Evolutionary conservation across 2,113 vertebrate genomes (phyloP).

Genomic region (Trichomycterus rosablanca): DNA sequence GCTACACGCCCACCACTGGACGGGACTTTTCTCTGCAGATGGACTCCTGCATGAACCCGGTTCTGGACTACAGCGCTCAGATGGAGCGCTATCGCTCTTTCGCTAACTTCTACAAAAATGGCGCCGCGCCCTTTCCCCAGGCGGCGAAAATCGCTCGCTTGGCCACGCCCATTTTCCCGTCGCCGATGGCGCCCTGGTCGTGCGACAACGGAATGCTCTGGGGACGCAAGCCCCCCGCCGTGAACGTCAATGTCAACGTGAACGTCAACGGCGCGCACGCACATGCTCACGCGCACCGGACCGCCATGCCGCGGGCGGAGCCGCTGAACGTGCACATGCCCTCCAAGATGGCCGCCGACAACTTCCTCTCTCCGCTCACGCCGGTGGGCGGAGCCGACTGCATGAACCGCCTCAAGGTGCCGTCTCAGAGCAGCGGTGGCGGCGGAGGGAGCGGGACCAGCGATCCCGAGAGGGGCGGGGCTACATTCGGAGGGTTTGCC

Average conservation of each 20-base stretch:
- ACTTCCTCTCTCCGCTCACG: constrained; percentile 67
- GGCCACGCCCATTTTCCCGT: constrained; percentile 82
- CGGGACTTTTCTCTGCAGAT: constrained; percentile 77
- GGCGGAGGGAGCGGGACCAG: constrained; percentile 65
- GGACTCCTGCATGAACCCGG: constrained; percentile 79
- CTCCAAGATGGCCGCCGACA: constrained; percentile 60
- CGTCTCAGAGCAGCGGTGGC: constrained; percentile 45
- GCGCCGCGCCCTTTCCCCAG: constrained; percentile 84
- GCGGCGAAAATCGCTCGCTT: constrained; percentile 82
- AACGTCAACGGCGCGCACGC: constrained; percentile 54
- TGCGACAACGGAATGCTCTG: constrained; percentile 79
- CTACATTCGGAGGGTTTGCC: constrained; percentile 80
- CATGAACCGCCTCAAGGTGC: constrained; percentile 82
- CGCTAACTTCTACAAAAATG: constrained; percentile 86
- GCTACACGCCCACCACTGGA: constrained; percentile 63
- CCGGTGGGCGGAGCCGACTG: constrained; percentile 77
- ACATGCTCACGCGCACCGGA: constrained; percentile 60
- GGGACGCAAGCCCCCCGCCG: constrained; percentile 58
- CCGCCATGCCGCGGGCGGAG: constrained; percentile 76
- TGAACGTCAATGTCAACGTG: constrained; percentile 36
- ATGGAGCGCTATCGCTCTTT: constrained; percentile 92
- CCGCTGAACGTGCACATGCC: constrained; percentile 72
- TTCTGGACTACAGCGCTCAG: constrained; percentile 89
- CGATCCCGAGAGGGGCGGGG: constrained; percentile 77
- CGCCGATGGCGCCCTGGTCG: constrained; percentile 80